Evolutionary conservation across 2,113 vertebrate species (phyloP).

Genomic region (Zosterops borbonicus): DNA sequence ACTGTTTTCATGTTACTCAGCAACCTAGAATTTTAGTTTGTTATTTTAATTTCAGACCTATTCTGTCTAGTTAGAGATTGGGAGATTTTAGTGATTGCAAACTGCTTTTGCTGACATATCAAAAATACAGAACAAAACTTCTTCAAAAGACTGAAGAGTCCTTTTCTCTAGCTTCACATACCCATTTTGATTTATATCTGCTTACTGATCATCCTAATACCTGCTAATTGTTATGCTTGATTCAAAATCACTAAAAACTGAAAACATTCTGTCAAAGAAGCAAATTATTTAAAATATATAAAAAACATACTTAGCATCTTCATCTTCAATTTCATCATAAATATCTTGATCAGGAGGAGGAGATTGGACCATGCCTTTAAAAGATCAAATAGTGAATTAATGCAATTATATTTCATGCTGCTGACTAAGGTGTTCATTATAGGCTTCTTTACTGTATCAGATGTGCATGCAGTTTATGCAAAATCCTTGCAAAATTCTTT

Average conservation of each 20-base stretch:
- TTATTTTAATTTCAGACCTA: background rate
- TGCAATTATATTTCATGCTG: background rate
- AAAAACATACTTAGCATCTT: constrained; percentile 75
- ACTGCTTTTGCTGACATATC: background rate
- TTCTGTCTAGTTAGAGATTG: background rate
- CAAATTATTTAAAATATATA: background rate
- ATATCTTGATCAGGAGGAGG: constrained; percentile 81
- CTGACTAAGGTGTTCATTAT: background rate
- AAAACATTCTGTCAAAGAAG: background rate
- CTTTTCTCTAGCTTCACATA: background rate
- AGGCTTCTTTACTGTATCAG: background rate
- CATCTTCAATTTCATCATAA: constrained; percentile 86
- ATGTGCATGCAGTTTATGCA: background rate
- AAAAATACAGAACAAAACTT: background rate
- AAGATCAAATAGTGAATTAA: constrained; percentile 18
- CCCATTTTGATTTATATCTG: background rate
- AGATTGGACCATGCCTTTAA: constrained; percentile 77
- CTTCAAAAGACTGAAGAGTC: background rate
- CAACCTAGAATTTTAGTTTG: background rate
- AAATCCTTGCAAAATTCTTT: background rate
- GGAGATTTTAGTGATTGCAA: background rate
- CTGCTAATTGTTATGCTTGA: background rate
- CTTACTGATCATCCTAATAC: background rate
- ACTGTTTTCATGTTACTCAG: background rate
- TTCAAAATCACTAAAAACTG: background rate